phyloP scores from a whole-genome alignment of 2,113 vertebrate genomes.

The Xenus cinereus region DNA sequence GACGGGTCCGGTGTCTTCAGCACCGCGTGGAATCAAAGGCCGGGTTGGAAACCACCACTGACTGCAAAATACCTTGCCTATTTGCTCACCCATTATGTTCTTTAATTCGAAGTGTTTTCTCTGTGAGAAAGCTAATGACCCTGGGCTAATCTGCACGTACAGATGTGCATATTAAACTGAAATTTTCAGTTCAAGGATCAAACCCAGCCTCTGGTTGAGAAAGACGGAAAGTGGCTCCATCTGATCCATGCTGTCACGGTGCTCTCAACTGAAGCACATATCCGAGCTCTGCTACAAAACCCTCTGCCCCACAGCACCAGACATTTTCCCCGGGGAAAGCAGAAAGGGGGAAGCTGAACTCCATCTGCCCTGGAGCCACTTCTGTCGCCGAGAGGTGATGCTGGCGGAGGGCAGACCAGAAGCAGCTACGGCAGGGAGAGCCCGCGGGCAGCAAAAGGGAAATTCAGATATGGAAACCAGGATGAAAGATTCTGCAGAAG shows the following conservation, averaged over 20 bases:
- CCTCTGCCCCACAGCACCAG: neutral
- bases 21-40: neutral
- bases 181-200: neutral
- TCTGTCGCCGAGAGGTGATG: neutral
- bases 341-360: neutral
- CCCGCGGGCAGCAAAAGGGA: neutral
- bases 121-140: neutral
- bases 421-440: neutral
- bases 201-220: neutral
- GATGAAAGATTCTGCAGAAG: neutral
- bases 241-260: neutral
- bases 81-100: neutral
- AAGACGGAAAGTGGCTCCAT: neutral
- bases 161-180: neutral
- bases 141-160: neutral
- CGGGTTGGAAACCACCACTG: neutral
- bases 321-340: neutral
- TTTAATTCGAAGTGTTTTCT: neutral
- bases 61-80: slow-evolving; percentile 17
- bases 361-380: neutral
- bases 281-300: neutral
- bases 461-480: neutral
- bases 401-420: neutral
- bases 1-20: neutral
- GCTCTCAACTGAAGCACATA: neutral